phyloP scores from a whole-genome alignment of 2,113 vertebrate species.

The Corvus moneduloides region DNA sequence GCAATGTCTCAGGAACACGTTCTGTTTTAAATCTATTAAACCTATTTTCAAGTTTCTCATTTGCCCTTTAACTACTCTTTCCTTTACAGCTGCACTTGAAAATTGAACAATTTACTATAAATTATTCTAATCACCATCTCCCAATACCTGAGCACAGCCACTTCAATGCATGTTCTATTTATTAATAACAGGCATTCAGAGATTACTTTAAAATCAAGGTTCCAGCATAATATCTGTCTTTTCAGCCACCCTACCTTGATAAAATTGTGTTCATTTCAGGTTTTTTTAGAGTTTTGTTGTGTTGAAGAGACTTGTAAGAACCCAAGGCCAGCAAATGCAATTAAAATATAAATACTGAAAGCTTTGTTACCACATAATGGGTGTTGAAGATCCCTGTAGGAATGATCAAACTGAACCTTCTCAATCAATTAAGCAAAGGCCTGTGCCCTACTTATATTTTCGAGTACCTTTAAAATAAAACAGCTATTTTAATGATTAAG shows the following conservation, averaged over 20 bases:
- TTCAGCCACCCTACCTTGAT: not conserved
- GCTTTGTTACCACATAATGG: not conserved
- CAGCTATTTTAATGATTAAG: not conserved
- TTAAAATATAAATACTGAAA: not conserved
- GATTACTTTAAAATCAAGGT: not conserved
- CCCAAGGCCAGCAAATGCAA: not conserved
- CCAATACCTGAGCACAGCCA: not conserved
- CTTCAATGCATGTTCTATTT: not conserved
- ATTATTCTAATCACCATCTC: not conserved
- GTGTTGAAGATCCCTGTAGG: not conserved
- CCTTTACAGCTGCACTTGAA: not conserved
- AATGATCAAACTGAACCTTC: not conserved
- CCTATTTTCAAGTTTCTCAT: not conserved
- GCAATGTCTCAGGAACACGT: not conserved
- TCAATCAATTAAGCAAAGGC: not conserved
- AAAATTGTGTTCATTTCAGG: not conserved
- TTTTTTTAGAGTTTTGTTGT: not conserved
- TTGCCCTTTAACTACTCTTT: not conserved
- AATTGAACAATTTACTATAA: not conserved
- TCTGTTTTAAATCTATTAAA: not conserved
- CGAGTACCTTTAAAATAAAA: not conserved
- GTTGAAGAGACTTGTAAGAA: not conserved
- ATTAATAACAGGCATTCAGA: not conserved
- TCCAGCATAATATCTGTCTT: not conserved
- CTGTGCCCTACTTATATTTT: not conserved